A percentile compares a stretch with the other conserved stretches of the same genome.
Evolutionary conservation across 2,888 invertebrate genomes (phyloP).

Genomic region (Ptycholaimellus sp.): DNA sequence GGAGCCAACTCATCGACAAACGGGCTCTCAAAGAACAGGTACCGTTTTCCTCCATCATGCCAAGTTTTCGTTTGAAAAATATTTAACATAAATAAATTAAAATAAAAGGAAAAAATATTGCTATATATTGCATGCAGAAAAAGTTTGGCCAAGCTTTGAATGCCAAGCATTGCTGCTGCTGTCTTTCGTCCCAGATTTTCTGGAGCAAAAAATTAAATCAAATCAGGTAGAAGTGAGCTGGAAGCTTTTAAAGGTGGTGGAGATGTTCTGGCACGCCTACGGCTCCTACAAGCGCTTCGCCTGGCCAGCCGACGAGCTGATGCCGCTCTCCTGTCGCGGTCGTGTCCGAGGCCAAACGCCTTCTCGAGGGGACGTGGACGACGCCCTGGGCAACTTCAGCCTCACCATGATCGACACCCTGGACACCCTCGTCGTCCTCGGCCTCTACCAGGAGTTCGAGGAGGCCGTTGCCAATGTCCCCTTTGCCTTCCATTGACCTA

Average conservation of each 20-base stretch:
- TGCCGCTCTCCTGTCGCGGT: conserved; percentile 84
- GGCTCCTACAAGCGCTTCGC: conserved; percentile 76
- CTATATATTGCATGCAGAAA: too few species aligned
- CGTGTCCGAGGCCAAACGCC: conserved; percentile 66
- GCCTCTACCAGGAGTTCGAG: conserved; percentile 80
- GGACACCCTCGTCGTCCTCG: conserved; percentile 67
- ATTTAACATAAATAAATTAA: too few species aligned
- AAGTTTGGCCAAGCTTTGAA: too few species aligned
- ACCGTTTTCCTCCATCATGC: too few species aligned
- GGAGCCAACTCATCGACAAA: too few species aligned
- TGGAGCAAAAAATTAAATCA: too few species aligned
- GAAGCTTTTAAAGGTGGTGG: conserved; percentile 55
- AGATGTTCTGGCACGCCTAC: conserved; percentile 92
- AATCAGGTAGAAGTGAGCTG: too few species aligned
- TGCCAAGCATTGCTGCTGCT: too few species aligned
- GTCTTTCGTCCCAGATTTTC: too few species aligned
- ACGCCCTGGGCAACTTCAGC: conserved; percentile 84
- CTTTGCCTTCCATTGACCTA: background rate
- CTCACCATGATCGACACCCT: conserved; percentile 76
- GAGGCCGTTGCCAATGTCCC: conserved; percentile 54
- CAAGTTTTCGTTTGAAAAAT: too few species aligned
- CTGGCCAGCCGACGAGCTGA: conserved; percentile 88
- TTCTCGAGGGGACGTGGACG: conserved; percentile 81
- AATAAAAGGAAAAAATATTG: too few species aligned
- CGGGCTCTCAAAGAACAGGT: too few species aligned